Evolutionary conservation across 2,797 vertebrate species (phyloP), one percentile per base, ranked within the genome.

Genomic region (Pagetopsis macropterus): DNA sequence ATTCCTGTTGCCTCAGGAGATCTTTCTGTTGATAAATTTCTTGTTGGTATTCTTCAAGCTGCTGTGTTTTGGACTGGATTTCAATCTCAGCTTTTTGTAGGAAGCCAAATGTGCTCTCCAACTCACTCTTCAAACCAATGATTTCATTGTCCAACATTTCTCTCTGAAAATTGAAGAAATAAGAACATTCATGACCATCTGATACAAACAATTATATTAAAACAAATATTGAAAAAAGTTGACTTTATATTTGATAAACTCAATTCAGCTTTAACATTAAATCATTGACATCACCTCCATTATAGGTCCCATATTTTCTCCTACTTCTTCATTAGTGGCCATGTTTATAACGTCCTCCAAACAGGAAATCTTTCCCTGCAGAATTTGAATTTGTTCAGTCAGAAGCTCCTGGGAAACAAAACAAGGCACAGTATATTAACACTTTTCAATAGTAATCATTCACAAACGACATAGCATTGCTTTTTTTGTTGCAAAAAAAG

Each of bases 221-320:
- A 21, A 37, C 12, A 45, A 51, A 8, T 10, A 54, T 37, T 31
- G 3, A 48, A 4, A 44, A 64, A 48, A 57, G 2, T n/a, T 40
- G 4, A 45, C 5, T 60, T 17, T 13, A 23, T 9, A 23, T 33
- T 46, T 37, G 9, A 60, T 46, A 58, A 12, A 8, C 1, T 54
- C 1, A 51, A 15, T 27, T n/a, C 27, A 43, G 9, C 19, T 62
- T 49, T 65, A 49, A n/a, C 2, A 71, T 3, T 27, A 1, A 70
- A 21, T 41, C 44, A 19, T 49, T 9, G 3, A 68, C 8, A 67
- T 65, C 84, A 98, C 98, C 97, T 98, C 95, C 82, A 99, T 92
- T 66, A 96, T 33, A 0, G 96, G 95, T 0, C 96, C 96, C 92
- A 99, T 93, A 66, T 98, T 96, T 78, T 99, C 98, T 19, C 98